Percentiles rank a stretch among this genome's conserved stretches.
Conservation (phyloP, 2,113 vertebrate species). For the Chloropsis cyanopogon region DNA sequence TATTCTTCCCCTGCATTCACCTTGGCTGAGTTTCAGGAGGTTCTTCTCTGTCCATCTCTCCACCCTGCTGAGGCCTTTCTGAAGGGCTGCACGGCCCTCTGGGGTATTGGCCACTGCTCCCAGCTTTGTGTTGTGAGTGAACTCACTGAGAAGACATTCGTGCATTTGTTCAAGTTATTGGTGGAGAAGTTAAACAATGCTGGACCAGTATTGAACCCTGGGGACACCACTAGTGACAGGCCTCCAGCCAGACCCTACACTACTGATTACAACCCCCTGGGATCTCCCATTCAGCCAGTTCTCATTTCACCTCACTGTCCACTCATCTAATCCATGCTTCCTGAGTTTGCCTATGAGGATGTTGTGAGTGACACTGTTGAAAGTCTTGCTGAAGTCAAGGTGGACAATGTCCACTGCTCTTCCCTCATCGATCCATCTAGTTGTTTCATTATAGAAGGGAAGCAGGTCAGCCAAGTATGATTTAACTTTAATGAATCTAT, state of each 20-base stretch:
- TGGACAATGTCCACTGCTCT: neutral
- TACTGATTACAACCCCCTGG: neutral
- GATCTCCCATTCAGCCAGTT: neutral
- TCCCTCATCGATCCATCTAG: neutral
- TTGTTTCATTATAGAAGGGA: neutral
- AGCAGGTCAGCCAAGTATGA: neutral
- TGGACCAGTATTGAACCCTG: neutral
- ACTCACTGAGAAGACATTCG: neutral
- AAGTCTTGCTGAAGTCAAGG: neutral
- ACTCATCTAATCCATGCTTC: neutral
- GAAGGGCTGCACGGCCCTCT: neutral
- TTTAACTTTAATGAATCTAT: neutral
- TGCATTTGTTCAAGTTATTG: neutral
- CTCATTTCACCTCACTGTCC: neutral
- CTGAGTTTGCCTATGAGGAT: neutral
- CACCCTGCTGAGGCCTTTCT: neutral
- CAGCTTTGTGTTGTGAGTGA: fast-evolving
- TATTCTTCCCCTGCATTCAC: neutral
- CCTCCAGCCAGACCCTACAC: too few relatives aligned
- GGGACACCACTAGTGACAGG: neutral
- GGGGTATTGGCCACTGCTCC: fast-evolving
- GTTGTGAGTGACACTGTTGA: neutral
- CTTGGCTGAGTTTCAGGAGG: neutral
- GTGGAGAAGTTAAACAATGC: neutral
- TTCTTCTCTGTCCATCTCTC: neutral